Conservation (phyloP, 2,113 vertebrate genomes). For the Saimiri boliviensis region DNA sequence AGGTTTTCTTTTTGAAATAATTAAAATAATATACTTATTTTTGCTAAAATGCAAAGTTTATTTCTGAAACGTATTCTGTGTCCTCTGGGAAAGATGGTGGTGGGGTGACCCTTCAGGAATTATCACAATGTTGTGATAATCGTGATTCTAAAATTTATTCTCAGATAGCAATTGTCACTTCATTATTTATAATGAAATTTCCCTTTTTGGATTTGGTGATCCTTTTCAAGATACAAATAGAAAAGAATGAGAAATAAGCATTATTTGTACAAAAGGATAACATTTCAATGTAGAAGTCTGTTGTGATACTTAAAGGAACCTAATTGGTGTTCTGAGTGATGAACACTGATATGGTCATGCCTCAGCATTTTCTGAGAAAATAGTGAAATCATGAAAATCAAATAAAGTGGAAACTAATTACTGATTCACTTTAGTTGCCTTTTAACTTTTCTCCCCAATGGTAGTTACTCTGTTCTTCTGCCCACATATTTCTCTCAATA, state of each 20-base stretch:
- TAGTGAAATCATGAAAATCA: conserved; percentile 12
- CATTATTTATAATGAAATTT: conserved; percentile 36
- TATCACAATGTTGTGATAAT: background rate
- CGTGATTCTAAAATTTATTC: background rate
- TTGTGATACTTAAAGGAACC: background rate
- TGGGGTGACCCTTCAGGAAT: background rate
- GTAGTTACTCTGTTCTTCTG: background rate
- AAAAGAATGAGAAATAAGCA: background rate
- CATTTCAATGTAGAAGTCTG: background rate
- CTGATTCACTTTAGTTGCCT: background rate
- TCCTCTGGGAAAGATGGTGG: background rate
- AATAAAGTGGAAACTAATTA: background rate
- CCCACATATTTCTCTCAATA: background rate
- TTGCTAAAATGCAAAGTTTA: background rate
- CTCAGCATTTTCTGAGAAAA: conserved; percentile 38
- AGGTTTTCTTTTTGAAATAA: background rate
- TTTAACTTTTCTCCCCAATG: background rate
- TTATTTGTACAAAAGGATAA: background rate
- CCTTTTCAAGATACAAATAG: background rate
- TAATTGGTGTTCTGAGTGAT: background rate
- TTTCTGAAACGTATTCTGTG: background rate
- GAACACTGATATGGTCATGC: background rate
- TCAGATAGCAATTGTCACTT: background rate
- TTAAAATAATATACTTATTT: background rate
- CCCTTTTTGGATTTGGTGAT: conserved; percentile 7